Evolutionary conservation across 1,140 invertebrate species (phyloP).

Genomic region (Drosophila ambigua): DNA sequence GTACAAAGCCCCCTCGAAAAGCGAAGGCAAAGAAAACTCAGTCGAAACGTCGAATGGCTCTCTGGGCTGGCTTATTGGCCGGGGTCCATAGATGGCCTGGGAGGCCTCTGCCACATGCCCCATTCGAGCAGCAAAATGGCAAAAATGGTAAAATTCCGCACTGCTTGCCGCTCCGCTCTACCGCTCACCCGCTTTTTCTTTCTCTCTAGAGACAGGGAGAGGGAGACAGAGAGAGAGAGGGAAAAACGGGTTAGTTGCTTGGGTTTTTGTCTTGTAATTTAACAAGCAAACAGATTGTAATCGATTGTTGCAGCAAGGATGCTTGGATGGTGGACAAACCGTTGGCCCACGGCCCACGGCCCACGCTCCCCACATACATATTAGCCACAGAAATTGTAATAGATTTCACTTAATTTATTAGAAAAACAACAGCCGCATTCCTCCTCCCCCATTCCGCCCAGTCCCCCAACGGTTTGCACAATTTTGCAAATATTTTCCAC

Average conservation of each 20-base stretch:
- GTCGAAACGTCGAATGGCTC: conserved; percentile 30
- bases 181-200: neutral
- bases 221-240: neutral
- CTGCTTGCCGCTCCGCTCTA: no score
- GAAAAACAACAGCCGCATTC: conserved; percentile 35
- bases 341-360: conserved; percentile 36
- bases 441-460: neutral
- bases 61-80: conserved; percentile 25
- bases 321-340: conserved; percentile 22
- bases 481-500: conserved; percentile 48
- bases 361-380: conserved; percentile 59
- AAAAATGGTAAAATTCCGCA: conserved; percentile 60
- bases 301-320: conserved; percentile 60
- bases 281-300: conserved; percentile 80
- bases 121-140: conserved; percentile 44
- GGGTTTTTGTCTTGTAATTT: conserved; percentile 63
- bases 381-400: conserved; percentile 68
- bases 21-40: conserved; percentile 7
- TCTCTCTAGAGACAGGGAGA: neutral
- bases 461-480: conserved; percentile 40
- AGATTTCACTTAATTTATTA: conserved; percentile 78
- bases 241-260: conserved; percentile 63
- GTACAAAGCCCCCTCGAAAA: conserved; percentile 17
- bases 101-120: conserved; percentile 40
- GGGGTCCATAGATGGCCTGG: conserved; percentile 30